Conservation (phyloP, 1,140 invertebrate species). For the Penaeus japonicus region DNA sequence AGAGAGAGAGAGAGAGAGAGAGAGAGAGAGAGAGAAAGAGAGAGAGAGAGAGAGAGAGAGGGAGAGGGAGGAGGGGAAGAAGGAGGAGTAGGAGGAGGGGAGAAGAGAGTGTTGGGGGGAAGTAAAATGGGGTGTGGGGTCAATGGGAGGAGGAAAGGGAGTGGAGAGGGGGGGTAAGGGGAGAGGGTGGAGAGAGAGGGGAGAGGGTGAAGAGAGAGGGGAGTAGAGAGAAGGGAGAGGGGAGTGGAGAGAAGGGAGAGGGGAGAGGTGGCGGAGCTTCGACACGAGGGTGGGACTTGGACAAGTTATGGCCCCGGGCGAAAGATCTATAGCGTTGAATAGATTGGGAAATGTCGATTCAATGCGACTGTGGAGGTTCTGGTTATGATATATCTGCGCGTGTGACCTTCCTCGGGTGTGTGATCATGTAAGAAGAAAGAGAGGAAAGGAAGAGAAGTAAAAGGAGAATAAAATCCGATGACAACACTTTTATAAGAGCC, state of each 20-base stretch:
- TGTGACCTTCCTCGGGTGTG: background rate
- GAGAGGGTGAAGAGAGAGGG: background rate
- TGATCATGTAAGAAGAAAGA: too few species aligned
- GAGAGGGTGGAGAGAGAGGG: background rate
- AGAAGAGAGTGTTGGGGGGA: too few species aligned
- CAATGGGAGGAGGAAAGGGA: background rate
- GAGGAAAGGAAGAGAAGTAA: too few species aligned
- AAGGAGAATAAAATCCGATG: too few species aligned
- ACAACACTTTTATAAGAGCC: too few species aligned
- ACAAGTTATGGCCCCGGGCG: slow-evolving; percentile 16
- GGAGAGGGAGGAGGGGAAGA: background rate
- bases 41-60: background rate
- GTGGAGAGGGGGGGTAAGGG: background rate
- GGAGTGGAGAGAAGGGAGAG: background rate
- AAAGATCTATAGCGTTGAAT: slow-evolving; percentile 36
- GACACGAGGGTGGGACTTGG: slow-evolving; percentile 26
- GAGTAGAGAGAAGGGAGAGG: background rate
- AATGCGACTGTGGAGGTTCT: slow-evolving; percentile 25
- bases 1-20: background rate
- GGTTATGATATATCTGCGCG: slow-evolving; percentile 17
- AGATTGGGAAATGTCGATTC: slow-evolving; percentile 40
- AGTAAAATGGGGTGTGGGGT: too few species aligned
- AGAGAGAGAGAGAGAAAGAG: background rate
- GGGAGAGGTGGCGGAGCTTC: background rate
- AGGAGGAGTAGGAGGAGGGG: too few species aligned